Conservation (phyloP, 2,113 vertebrate genomes). For the Bos taurus region DNA sequence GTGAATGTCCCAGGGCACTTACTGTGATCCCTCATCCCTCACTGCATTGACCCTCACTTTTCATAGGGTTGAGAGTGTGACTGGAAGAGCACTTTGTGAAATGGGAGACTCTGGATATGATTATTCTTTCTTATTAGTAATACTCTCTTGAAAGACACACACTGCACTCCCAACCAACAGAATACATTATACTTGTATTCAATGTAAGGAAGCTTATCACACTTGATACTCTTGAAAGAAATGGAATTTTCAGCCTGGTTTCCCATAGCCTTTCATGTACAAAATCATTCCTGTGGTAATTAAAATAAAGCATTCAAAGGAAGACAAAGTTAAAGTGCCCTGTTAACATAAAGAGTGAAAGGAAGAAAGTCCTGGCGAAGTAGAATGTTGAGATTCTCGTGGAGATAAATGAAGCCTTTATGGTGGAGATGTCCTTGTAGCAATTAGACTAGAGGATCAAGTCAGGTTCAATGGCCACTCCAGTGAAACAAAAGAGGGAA, state of each 20-base stretch:
- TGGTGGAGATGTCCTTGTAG: conserved; percentile 70
- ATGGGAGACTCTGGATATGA: neutral
- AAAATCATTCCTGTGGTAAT: conserved; percentile 57
- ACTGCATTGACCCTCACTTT: neutral
- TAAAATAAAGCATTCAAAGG: conserved; percentile 64
- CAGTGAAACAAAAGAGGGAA: conserved; percentile 73
- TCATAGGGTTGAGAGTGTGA: neutral
- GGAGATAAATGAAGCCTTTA: neutral
- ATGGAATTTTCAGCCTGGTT: neutral
- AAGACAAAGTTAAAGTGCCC: conserved; percentile 39
- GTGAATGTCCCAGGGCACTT: neutral
- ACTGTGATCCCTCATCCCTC: neutral
- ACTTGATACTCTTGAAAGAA: neutral
- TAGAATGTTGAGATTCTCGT: conserved; percentile 30
- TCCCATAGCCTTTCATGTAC: conserved; percentile 48
- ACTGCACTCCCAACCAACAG: neutral
- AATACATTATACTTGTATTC: neutral
- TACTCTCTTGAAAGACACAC: neutral
- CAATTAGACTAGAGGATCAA: conserved; percentile 81
- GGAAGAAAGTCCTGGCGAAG: conserved; percentile 1
- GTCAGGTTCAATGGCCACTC: conserved; percentile 72
- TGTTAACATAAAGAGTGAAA: conserved; percentile 8
- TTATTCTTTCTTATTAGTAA: conserved; percentile 5
- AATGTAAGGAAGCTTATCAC: neutral
- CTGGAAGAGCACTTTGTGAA: neutral